Base-by-base conservation (phyloP, 1,140 invertebrate species). In the Pachypeltis micranthus region DNA sequence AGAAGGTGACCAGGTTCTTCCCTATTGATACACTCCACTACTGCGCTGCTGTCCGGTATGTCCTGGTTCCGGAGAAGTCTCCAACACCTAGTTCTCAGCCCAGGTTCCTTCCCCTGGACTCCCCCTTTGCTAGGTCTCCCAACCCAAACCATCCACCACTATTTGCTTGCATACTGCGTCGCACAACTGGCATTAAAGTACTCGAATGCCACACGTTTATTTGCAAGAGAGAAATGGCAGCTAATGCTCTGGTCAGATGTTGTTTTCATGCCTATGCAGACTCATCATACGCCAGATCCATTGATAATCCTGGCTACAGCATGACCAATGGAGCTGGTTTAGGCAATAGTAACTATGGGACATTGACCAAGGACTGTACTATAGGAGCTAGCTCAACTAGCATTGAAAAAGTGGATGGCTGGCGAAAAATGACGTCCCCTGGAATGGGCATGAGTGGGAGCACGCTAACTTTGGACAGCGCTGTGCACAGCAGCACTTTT, bases 181-280 rank as follows among this genome's bases (percentile, higher is more conserved):
- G 96, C 44, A 97, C 94, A 1, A 91, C 90, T 7, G 96, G 96
- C n/a, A 96, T 98, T 67, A 98, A 98, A 78, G 93, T 99, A 16
- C 80, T 99, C 12, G 96, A 99, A 78, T 99, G 96, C 80, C 96
- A 99, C 77, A 93, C 93, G 26, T 99, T 99, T 75, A 93, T 99
- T 69, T 98, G 95, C 76, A 95, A 94, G 70, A 83, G 91, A 51
- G 93, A 95, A 75, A 90, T 92, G 73, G 92, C 93, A 3, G 92
- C 92, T 31, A 96, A 96, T 72, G 93, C 93, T 62, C 79, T 95
- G 69, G 92, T 96, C 34, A 78, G 91, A 66, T 95, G 92, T 75
- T 95, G 92, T 76, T 96, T 96, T 74, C 92, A 95, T 75, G 90
- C 93, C 23, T 95, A 95, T 74, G 92, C 92, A 0, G 92, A 95